A percentile compares a stretch with the other conserved stretches of the same genome.
Conservation (phyloP, 2,888 invertebrate species). For the Rhagonycha lutea region DNA sequence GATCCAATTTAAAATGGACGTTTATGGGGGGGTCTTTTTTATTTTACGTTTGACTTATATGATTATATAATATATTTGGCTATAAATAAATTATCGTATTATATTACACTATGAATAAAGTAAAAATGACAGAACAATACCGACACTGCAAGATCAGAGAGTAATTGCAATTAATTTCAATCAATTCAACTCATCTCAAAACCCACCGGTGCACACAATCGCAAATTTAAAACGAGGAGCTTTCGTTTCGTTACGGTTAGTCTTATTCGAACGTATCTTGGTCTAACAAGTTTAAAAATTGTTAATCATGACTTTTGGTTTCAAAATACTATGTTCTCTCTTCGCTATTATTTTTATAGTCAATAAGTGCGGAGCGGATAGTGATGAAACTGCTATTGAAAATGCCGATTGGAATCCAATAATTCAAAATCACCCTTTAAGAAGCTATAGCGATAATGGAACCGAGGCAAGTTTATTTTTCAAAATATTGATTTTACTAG, state of each 20-base stretch:
- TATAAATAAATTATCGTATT: too few relatives aligned
- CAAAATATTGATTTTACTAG: background rate
- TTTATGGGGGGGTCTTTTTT: too few relatives aligned
- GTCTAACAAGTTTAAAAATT: background rate
- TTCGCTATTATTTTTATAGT: background rate
- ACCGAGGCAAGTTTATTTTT: background rate
- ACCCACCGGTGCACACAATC: conserved; percentile 19
- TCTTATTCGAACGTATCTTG: conserved; percentile 6
- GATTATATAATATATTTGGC: too few relatives aligned
- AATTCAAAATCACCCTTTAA: background rate
- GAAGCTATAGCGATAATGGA: background rate
- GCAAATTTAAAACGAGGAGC: background rate
- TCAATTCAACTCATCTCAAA: background rate
- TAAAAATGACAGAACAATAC: too few relatives aligned
- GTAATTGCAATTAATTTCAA: too few relatives aligned
- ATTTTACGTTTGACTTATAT: too few relatives aligned
- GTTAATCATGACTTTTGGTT: background rate
- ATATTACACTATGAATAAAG: too few relatives aligned
- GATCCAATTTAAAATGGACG: too few relatives aligned
- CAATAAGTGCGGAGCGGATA: background rate
- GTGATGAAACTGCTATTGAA: background rate
- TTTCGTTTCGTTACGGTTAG: conserved; percentile 5
- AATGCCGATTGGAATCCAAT: too few relatives aligned
- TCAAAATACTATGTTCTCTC: background rate
- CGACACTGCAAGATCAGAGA: too few relatives aligned